Conservation (phyloP, 2,888 invertebrate species). For the Trachelus tabidus region DNA sequence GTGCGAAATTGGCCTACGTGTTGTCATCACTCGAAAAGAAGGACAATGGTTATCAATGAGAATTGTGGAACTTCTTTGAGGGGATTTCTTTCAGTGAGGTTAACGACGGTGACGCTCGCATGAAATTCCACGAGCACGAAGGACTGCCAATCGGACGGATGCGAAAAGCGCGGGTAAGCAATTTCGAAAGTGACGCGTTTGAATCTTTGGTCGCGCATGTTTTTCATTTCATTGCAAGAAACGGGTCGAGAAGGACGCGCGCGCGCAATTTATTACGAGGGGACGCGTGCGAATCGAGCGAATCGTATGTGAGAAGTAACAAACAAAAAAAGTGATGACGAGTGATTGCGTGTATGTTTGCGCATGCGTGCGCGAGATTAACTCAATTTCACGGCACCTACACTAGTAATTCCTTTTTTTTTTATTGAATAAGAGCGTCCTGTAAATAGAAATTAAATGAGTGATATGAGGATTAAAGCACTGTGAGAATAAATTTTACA, state of each 20-base stretch:
- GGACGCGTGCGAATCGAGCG: not conserved
- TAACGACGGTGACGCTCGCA: not conserved
- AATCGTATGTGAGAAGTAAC: not conserved
- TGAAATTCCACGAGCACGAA: not conserved
- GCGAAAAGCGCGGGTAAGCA: not conserved
- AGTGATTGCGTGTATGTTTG: slow-evolving; percentile 1
- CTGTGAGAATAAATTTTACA: not conserved
- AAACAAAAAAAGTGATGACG: not conserved
- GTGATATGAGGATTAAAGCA: not conserved
- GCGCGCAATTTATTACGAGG: not conserved
- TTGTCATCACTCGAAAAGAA: not conserved
- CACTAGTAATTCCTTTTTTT: not conserved
- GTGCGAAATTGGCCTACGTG: not conserved
- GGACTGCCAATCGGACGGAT: not conserved
- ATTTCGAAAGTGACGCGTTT: not conserved
- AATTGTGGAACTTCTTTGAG: not conserved
- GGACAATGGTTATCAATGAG: not conserved
- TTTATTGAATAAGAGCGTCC: not conserved
- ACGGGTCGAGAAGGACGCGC: not conserved
- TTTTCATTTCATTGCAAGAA: not conserved
- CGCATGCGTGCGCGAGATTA: not conserved
- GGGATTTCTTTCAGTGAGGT: not conserved
- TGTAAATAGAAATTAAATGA: not conserved
- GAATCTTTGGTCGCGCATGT: not conserved
- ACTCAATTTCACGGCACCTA: not conserved